Conservation (phyloP, 2,888 invertebrate species). For the Argyra leucocephala region DNA sequence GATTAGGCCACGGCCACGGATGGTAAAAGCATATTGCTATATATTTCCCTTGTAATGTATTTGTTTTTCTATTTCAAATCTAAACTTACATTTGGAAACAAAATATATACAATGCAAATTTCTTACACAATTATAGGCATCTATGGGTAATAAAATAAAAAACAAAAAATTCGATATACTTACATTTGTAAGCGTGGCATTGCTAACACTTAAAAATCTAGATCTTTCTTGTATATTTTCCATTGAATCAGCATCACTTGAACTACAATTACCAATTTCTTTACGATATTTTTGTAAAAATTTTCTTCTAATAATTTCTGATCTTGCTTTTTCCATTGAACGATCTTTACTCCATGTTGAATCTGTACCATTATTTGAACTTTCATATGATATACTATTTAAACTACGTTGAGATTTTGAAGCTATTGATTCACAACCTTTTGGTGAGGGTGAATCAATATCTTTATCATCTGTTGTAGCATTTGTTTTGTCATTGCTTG, state of each 20-base stretch:
- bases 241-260: slow-evolving; percentile 46
- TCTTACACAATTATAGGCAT: no score
- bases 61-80: no score
- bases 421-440: slow-evolving; percentile 13
- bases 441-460: slow-evolving; percentile 10
- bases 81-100: no score
- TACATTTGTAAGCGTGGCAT: slow-evolving; percentile 55
- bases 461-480: slow-evolving; percentile 17
- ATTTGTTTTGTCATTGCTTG: slow-evolving; percentile 18
- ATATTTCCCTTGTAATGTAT: no score
- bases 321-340: background rate
- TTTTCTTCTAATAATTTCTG: background rate
- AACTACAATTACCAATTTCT: slow-evolving; percentile 23
- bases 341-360: slow-evolving; percentile 12
- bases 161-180: no score
- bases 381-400: slow-evolving; percentile 15
- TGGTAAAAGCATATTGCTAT: no score
- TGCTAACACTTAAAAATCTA: slow-evolving; percentile 46
- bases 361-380: slow-evolving; percentile 12
- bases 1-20: no score
- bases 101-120: no score
- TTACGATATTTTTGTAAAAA: slow-evolving; percentile 1
- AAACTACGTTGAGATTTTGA: slow-evolving; percentile 14
- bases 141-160: no score
- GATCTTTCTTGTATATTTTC: slow-evolving; percentile 44